phyloP scores from a whole-genome alignment of 2,113 vertebrate genomes.

The Theristicus caerulescens region DNA sequence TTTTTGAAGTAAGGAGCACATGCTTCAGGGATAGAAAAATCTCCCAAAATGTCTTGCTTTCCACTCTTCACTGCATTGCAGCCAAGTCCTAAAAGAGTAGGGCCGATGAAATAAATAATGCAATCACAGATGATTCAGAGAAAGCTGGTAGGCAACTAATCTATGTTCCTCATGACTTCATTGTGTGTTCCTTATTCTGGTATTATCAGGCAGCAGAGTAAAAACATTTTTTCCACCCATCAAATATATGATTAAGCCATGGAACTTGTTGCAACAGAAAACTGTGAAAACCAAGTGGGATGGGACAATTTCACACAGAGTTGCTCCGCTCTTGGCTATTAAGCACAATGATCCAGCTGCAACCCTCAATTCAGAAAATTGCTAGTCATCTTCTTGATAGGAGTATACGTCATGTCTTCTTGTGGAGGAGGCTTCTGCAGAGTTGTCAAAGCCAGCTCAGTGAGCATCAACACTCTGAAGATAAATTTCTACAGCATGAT shows the following conservation, averaged over 20 bases:
- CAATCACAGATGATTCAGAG: neutral
- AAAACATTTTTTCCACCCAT: neutral
- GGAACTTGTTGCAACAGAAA: neutral
- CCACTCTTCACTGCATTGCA: neutral
- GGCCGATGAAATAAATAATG: neutral
- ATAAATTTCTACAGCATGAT: neutral
- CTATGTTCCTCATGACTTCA: neutral
- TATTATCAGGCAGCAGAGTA: neutral
- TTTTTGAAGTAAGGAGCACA: neutral
- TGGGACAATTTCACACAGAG: neutral
- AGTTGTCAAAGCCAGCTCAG: neutral
- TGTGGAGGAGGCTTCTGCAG: neutral
- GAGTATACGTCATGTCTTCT: neutral
- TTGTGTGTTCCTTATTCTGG: neutral
- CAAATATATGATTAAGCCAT: neutral
- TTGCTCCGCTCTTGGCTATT: neutral
- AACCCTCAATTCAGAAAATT: neutral
- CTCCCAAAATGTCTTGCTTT: neutral
- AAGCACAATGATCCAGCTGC: neutral
- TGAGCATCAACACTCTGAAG: neutral
- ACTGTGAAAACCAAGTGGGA: neutral
- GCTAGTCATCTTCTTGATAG: neutral
- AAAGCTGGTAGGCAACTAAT: neutral
- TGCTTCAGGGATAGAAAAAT: neutral
- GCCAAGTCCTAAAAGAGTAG: neutral